Conservation (phyloP, 1,140 invertebrate species). For the Gonatopus flavifemur region DNA sequence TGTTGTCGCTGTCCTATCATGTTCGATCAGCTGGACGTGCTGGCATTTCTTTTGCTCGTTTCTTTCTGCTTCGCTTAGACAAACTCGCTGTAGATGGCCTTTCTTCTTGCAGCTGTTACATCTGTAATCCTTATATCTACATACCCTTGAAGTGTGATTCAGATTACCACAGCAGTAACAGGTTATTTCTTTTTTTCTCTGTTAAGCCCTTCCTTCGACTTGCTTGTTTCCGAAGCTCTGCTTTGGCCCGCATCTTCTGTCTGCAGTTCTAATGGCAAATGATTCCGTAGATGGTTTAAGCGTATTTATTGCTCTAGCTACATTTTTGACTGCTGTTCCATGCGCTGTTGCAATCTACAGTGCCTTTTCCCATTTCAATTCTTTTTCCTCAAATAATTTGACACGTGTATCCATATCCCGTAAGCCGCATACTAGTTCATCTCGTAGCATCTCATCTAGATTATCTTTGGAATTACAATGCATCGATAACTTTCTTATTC, state of each 20-base stretch:
- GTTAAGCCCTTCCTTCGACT: not conserved
- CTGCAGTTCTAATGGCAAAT: not conserved
- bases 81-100: conserved; percentile 25
- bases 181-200: not conserved
- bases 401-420: not conserved
- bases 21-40: not conserved
- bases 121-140: conserved; percentile 17
- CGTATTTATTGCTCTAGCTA: not conserved
- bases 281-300: too few species aligned
- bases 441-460: not conserved
- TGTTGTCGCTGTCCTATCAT: not conserved
- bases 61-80: not conserved
- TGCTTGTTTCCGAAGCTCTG: too few species aligned
- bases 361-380: not conserved
- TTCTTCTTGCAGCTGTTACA: conserved; percentile 17
- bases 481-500: conserved; percentile 7
- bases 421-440: conserved; percentile 8
- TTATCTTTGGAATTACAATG: conserved; percentile 9
- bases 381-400: conserved; percentile 3
- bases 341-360: not conserved
- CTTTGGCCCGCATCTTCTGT: too few species aligned
- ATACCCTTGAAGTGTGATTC: conserved; percentile 14
- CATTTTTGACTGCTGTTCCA: conserved; percentile 5
- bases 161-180: conserved; percentile 18
- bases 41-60: not conserved